Base-by-base conservation (phyloP, 2,888 invertebrate genomes). In the Spicauda simplicius region DNA sequence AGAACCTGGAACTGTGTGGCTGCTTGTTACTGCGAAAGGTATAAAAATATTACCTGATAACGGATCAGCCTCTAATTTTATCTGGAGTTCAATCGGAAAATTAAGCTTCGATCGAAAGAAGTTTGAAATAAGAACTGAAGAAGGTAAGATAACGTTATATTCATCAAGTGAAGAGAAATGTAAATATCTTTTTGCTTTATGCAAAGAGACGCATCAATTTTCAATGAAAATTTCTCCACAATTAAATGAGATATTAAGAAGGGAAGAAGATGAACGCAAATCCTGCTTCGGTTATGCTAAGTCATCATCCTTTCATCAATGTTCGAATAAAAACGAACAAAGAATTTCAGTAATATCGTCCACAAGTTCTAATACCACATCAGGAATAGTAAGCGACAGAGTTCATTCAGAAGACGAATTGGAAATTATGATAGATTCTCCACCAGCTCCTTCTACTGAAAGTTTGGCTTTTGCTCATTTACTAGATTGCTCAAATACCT, bases 21-120 rank as follows among this genome's bases (percentile, higher is more conserved):
- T 99, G 73, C 97, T 98, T 64, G 97, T 99, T 69, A 98, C 98
- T 81, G 97, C 98, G 57, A 96, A 96, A 81, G 99, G 99, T 64
- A 96, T 99, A 69, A 97, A 97, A 88, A 97, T 99, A 74, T 96
- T 97, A 75, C 95, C 96, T 33, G 96, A 96, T 83, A 94, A 95
- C 74, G 92, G 94, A 54, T 86, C 92, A 50, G 95, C 96, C 68
- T 96, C 97, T 37, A 96, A 97, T 73, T 98, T 99, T 83, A 95
- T 97, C 68, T 99, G 99, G 99, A 97, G 98, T 79, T 97, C 97
- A 77, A 99, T 99, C 72, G 98, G 97, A 72, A 98, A 98, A 91
- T 93, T 99, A 18, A 97, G 97, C 86, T 99, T 99, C 87, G 99
- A 99, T 95, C 96, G 98, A 81, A 99, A 99, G 91, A 99, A 99